Percentiles rank a stretch among this genome's conserved stretches.
Evolutionary conservation across 2,113 vertebrate genomes (phyloP).

Genomic region (Caranx melampygus): DNA sequence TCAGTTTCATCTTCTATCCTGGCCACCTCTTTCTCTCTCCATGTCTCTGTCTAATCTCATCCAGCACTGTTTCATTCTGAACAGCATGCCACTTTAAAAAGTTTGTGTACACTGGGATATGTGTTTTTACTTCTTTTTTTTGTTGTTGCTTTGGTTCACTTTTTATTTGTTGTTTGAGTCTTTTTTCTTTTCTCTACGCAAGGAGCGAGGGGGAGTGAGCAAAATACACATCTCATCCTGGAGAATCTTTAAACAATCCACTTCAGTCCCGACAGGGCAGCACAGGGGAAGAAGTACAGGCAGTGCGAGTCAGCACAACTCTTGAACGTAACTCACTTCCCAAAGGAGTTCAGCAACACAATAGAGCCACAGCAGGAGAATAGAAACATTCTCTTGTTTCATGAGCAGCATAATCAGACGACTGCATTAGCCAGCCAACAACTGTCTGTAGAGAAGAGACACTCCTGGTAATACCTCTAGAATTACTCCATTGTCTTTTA

Average conservation of each 20-base stretch:
- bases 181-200: slow-evolving; percentile 33
- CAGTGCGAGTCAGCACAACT: slow-evolving; percentile 54
- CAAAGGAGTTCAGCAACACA: slow-evolving; percentile 53
- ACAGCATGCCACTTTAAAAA: slow-evolving; percentile 11
- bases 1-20: slow-evolving; percentile 31
- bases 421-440: slow-evolving; percentile 40
- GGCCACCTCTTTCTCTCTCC: not conserved
- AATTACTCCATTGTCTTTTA: slow-evolving; percentile 63
- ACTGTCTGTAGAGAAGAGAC: slow-evolving; percentile 18
- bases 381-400: slow-evolving; percentile 66
- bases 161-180: slow-evolving; percentile 37
- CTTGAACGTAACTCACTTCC: slow-evolving; percentile 54
- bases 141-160: slow-evolving; percentile 18
- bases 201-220: slow-evolving; percentile 14
- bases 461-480: slow-evolving; percentile 41
- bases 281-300: slow-evolving; percentile 22
- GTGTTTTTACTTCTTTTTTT: not conserved
- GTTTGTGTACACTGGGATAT: slow-evolving; percentile 9
- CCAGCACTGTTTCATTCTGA: slow-evolving; percentile 28
- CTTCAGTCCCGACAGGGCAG: slow-evolving; percentile 49
- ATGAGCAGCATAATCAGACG: slow-evolving; percentile 58
- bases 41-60: slow-evolving; percentile 28
- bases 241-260: slow-evolving; percentile 62
- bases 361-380: slow-evolving; percentile 54
- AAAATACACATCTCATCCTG: slow-evolving; percentile 26